These are phyloP conservation scores for Drosophila pegasa DNA, from an alignment of 2,888 invertebrate species.

Conservation along the genomic window DNA sequence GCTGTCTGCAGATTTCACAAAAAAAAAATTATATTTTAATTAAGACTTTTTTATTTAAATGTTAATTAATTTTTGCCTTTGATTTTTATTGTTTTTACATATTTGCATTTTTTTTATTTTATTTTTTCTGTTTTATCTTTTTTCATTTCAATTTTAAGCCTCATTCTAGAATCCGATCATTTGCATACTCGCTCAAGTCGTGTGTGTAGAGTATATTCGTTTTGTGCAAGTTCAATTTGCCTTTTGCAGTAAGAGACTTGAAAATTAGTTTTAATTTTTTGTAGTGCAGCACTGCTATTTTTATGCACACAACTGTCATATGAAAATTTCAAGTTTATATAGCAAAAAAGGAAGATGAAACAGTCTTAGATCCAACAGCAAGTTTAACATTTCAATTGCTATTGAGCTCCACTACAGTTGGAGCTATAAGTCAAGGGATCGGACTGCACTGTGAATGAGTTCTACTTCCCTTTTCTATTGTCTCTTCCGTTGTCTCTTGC, in stretches of 20 bases:
- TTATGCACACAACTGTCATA: background rate
- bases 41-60: background rate
- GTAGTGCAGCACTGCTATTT: too few relatives aligned
- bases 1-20: too few relatives aligned
- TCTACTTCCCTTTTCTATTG: too few relatives aligned
- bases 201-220: background rate
- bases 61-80: background rate
- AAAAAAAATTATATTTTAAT: background rate
- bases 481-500: background rate
- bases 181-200: background rate
- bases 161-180: background rate
- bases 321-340: background rate
- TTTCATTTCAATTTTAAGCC: background rate
- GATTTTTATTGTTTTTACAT: constrained; percentile 3
- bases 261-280: background rate
- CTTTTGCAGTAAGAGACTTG: background rate
- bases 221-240: background rate
- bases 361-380: too few relatives aligned
- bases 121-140: background rate
- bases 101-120: background rate
- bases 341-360: too few relatives aligned
- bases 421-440: background rate
- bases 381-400: too few relatives aligned
- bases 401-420: too few relatives aligned
- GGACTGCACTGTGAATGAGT: background rate